These are phyloP conservation scores for Microdon myrmicae DNA, from an alignment of 2,888 invertebrate species.

Conservation along the genomic window DNA sequence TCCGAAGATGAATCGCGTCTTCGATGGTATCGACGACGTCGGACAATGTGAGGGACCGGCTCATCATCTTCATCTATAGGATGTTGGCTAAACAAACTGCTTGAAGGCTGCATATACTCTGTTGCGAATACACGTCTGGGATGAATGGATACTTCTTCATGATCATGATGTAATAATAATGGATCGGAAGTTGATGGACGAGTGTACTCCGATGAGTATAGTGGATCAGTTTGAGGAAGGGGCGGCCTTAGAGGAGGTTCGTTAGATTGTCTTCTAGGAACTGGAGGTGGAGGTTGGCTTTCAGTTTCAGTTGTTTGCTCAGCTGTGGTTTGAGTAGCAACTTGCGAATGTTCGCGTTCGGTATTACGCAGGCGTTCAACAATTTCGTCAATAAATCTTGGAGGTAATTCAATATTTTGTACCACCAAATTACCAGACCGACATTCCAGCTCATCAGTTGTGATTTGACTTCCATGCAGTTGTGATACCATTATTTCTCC, in stretches of 20 bases:
- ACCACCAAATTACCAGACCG: constrained; percentile 76
- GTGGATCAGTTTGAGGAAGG: constrained; percentile 21
- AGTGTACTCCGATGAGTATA: constrained; percentile 19
- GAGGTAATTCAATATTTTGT: constrained; percentile 76
- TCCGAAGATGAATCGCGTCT: constrained; percentile 70
- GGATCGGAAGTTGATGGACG: constrained; percentile 4
- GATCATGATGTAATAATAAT: constrained; percentile 19
- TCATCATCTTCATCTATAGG: constrained; percentile 65
- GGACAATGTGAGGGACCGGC: constrained; percentile 63
- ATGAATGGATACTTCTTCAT: constrained; percentile 65
- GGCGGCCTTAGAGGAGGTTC: constrained; percentile 38
- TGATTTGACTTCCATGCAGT: constrained; percentile 79
- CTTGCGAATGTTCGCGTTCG: constrained; percentile 38
- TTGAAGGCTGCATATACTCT: constrained; percentile 70
- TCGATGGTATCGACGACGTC: constrained; percentile 69
- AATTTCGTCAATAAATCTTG: constrained; percentile 76
- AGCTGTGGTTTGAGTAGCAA: constrained; percentile 56
- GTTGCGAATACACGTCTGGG: constrained; percentile 66
- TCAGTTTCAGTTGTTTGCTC: constrained; percentile 58
- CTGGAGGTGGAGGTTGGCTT: constrained; percentile 54
- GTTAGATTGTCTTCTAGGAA: constrained; percentile 35
- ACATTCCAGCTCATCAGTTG: constrained; percentile 77
- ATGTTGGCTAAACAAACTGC: constrained; percentile 68
- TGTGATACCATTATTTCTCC: constrained; percentile 84
- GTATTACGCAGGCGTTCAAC: constrained; percentile 68